Conservation (phyloP, 2,797 vertebrate genomes). For the Darevskia nairensis region DNA sequence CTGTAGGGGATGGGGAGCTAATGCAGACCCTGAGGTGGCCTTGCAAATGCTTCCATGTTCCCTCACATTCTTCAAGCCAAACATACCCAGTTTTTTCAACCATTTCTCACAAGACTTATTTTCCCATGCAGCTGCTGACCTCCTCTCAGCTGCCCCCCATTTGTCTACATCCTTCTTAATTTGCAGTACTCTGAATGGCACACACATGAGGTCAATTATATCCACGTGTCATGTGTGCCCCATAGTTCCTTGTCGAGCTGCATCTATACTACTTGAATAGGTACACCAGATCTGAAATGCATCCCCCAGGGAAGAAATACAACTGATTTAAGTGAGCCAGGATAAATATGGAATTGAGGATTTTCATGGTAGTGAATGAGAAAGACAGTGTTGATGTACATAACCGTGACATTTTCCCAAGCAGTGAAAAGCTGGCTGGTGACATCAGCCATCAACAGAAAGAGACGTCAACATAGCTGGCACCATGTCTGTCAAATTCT, state of each 20-base stretch:
- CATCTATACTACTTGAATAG: background rate
- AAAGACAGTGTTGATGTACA: background rate
- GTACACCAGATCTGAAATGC: background rate
- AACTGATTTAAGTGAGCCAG: background rate
- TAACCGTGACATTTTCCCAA: background rate
- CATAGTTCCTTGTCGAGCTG: background rate
- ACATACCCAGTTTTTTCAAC: too few species aligned
- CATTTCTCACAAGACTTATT: too few species aligned
- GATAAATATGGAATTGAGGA: background rate
- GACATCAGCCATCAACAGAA: constrained; percentile 41
- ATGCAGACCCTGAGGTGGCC: too few species aligned
- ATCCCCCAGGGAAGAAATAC: background rate
- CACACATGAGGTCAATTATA: background rate
- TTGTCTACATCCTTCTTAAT: too few species aligned
- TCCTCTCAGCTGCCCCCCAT: too few species aligned
- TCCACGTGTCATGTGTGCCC: background rate
- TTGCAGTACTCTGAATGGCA: too few species aligned
- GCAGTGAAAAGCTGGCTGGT: background rate
- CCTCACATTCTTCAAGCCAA: too few species aligned
- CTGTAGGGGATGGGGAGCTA: too few species aligned
- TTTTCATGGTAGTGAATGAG: background rate
- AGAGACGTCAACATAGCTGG: constrained; percentile 72
- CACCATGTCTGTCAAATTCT: constrained; percentile 72
- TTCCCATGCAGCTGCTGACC: too few species aligned
- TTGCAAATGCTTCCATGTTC: too few species aligned